These are phyloP conservation scores for Bellardia bayeri DNA, from an alignment of 2,888 invertebrate species.

Conservation along the genomic window DNA sequence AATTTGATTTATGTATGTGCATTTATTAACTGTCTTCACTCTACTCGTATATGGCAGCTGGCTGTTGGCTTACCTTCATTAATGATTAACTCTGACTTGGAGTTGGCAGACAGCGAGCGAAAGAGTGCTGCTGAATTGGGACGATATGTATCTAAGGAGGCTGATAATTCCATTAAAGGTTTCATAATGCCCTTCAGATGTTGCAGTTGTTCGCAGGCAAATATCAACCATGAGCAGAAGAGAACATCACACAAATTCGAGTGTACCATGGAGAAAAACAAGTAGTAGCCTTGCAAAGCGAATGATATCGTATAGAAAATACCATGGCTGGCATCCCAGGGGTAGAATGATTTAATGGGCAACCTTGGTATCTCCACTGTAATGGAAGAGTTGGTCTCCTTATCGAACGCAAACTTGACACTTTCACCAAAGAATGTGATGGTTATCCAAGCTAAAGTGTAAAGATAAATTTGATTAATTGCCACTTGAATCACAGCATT, in stretches of 20 bases:
- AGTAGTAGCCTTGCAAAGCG: slow-evolving; percentile 89
- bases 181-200: slow-evolving; percentile 94
- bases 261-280: slow-evolving; percentile 87
- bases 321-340: slow-evolving; percentile 90
- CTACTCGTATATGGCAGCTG: neutral
- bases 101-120: slow-evolving; percentile 85
- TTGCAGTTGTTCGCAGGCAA: slow-evolving; percentile 93
- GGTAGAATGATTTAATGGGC: slow-evolving; percentile 91
- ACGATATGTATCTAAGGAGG: slow-evolving; percentile 90
- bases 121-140: slow-evolving; percentile 90
- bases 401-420: slow-evolving; percentile 87
- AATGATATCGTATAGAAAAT: slow-evolving; percentile 88
- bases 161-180: slow-evolving; percentile 93
- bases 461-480: slow-evolving; percentile 48
- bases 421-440: slow-evolving; percentile 93
- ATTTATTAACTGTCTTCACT: neutral
- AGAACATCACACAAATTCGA: slow-evolving; percentile 89
- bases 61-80: slow-evolving; percentile 81
- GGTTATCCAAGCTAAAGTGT: slow-evolving; percentile 88
- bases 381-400: slow-evolving; percentile 89
- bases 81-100: slow-evolving; percentile 83
- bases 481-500: neutral
- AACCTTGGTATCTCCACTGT: slow-evolving; percentile 89
- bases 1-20: slow-evolving; percentile 34
- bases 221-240: slow-evolving; percentile 93